Conservation (phyloP, 2,797 vertebrate genomes). For the Hydrolagus colliei region DNA sequence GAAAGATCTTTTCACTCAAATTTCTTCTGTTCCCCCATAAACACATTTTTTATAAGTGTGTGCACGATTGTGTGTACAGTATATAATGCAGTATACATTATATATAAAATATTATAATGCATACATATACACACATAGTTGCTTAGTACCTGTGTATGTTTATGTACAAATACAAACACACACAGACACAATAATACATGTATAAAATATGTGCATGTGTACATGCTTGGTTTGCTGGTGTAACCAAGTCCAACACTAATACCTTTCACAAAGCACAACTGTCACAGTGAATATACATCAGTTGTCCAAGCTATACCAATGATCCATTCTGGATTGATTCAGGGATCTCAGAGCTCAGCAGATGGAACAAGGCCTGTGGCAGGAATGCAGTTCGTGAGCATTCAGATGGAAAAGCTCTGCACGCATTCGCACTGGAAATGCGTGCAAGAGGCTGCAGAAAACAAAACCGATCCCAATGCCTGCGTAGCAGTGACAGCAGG, state of each 20-base stretch:
- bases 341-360: background rate
- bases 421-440: background rate
- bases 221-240: too few relatives aligned
- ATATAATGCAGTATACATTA: too few relatives aligned
- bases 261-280: background rate
- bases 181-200: too few relatives aligned
- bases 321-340: slow-evolving; percentile 1
- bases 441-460: background rate
- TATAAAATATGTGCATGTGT: too few relatives aligned
- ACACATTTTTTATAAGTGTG: too few relatives aligned
- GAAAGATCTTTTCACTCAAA: background rate
- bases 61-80: too few relatives aligned
- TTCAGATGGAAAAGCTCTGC: background rate
- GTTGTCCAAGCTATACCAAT: background rate
- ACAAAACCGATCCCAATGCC: background rate
- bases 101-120: too few relatives aligned
- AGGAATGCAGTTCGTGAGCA: background rate
- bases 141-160: too few relatives aligned
- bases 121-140: too few relatives aligned
- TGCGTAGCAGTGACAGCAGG: background rate
- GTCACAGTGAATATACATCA: slow-evolving; percentile 17
- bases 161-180: too few relatives aligned
- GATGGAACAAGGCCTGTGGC: background rate
- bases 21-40: too few relatives aligned
- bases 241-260: background rate